These are phyloP conservation scores for Mythimna impura DNA, from an alignment of 2,888 invertebrate species.

Conservation along the genomic window DNA sequence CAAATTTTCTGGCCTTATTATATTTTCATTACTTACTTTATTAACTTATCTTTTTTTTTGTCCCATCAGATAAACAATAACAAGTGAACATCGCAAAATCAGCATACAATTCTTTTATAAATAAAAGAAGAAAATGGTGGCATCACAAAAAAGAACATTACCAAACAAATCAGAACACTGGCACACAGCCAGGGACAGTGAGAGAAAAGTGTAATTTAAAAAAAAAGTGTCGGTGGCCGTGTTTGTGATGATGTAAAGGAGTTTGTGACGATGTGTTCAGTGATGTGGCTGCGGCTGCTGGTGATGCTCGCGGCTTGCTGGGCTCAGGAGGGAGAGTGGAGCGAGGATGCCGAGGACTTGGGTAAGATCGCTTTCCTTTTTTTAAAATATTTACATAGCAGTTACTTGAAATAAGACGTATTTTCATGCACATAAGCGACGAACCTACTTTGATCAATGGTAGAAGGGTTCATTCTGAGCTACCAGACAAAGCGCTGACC, in stretches of 20 bases:
- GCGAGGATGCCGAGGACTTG: conserved; percentile 87
- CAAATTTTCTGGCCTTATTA: not conserved
- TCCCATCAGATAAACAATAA: not conserved
- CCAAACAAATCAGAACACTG: conserved; percentile 44
- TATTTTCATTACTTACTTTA: not conserved
- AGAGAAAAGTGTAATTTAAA: conserved; percentile 58
- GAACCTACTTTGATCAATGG: not conserved
- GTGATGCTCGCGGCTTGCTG: conserved; percentile 86
- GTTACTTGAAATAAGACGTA: not conserved
- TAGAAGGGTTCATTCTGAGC: not conserved
- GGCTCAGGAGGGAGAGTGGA: conserved; percentile 89
- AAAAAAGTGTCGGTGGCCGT: conserved; percentile 53
- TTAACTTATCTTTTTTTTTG: not conserved
- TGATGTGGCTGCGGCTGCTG: conserved; percentile 84
- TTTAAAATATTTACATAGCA: not conserved
- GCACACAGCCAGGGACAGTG: conserved; percentile 40
- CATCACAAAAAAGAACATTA: conserved; percentile 25
- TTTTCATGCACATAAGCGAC: not conserved
- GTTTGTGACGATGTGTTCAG: conserved; percentile 81
- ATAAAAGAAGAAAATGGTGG: conserved; percentile 48
- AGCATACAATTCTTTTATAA: not conserved
- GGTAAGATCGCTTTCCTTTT: conserved; percentile 69
- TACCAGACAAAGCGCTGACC: too few species aligned
- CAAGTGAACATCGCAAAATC: not conserved
- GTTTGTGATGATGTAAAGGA: conserved; percentile 72